Evolutionary conservation across 2,888 invertebrate genomes (phyloP).

Genomic region (Caenorhabditis japonica): DNA sequence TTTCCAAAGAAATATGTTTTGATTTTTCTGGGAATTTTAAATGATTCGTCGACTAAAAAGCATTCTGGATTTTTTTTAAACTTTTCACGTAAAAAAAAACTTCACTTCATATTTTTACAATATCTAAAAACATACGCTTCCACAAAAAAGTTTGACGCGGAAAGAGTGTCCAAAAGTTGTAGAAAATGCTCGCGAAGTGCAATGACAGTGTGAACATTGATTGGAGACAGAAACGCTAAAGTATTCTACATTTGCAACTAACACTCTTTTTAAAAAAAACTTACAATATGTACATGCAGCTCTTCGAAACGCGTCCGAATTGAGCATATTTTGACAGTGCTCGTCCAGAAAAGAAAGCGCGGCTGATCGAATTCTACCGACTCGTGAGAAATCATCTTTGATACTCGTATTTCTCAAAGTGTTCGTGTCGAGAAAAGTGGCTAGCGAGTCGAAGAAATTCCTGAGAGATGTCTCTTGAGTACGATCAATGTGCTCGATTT

Average conservation of each 20-base stretch:
- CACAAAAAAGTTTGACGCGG: constrained; percentile 24
- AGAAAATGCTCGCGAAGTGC: constrained; percentile 22
- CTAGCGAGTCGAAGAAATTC: constrained; percentile 14
- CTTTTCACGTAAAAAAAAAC: no score
- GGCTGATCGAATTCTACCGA: constrained; percentile 5
- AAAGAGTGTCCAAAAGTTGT: constrained; percentile 25
- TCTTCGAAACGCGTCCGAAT: constrained; percentile 12
- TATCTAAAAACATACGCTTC: constrained; percentile 13
- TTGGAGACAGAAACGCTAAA: constrained; percentile 2
- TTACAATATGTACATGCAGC: constrained; percentile 30
- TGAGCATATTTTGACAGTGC: constrained; percentile 2
- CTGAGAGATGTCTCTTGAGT: neutral
- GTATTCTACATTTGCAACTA: no score
- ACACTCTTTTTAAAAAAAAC: neutral
- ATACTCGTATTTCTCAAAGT: neutral
- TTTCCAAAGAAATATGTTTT: no score
- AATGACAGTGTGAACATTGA: constrained; percentile 13
- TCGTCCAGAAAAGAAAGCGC: constrained; percentile 5
- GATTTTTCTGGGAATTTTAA: no score
- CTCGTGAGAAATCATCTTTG: constrained; percentile 20
- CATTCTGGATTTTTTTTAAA: no score
- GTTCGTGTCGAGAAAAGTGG: neutral
- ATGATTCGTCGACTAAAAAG: no score
- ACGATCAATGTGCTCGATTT: constrained; percentile 6
- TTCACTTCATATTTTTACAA: no score